Percentiles rank a stretch among this genome's conserved stretches.
These are phyloP conservation scores for Epinotia brunnichana DNA, from an alignment of 2,888 invertebrate genomes.

Conservation along the genomic window DNA sequence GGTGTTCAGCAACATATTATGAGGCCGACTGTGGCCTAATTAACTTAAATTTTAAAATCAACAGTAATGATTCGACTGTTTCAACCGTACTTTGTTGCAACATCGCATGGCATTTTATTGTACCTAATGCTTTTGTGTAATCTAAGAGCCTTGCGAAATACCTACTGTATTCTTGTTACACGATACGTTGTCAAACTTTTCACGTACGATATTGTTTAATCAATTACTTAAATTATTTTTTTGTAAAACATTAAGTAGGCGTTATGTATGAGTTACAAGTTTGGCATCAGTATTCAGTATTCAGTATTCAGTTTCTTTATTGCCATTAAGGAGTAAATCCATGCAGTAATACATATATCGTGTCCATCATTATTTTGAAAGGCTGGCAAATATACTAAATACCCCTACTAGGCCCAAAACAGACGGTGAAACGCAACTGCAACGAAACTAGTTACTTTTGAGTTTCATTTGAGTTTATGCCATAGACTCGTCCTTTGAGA, in stretches of 20 bases:
- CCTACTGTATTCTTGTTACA: conserved; percentile 3
- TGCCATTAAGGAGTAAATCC: no score
- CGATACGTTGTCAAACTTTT: conserved; percentile 1
- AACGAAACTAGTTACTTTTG: no score
- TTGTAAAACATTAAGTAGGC: neutral
- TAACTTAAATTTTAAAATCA: neutral
- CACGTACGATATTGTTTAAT: neutral
- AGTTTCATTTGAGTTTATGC: no score
- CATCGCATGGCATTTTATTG: neutral
- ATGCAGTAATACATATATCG: no score
- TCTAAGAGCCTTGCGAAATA: conserved; percentile 21
- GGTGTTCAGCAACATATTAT: no score
- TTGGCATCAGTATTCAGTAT: no score
- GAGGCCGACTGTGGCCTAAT: neutral
- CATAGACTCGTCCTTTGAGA: no score
- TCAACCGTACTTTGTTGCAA: neutral
- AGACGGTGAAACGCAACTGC: no score
- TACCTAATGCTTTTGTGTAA: conserved; percentile 5
- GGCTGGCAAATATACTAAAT: no score
- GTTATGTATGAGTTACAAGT: neutral
- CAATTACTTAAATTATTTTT: neutral
- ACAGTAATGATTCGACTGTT: neutral
- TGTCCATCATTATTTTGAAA: neutral
- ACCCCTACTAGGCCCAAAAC: no score
- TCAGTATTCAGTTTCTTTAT: no score